Base-by-base conservation (phyloP, 1,140 invertebrate species). In the Tigriopus japonicus region DNA sequence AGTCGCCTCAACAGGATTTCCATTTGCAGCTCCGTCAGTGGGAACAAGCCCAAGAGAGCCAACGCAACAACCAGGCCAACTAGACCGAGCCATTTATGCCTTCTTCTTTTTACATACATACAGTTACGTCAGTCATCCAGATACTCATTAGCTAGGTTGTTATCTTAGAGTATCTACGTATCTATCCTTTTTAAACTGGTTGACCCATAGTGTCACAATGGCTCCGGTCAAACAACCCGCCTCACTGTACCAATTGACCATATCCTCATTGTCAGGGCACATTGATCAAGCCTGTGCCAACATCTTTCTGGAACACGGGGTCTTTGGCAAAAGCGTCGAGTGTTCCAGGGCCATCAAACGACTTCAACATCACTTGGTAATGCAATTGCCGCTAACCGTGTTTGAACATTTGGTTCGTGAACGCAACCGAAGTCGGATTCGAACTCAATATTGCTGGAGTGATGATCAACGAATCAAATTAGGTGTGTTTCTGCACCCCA, bases 381-480 rank as follows among this genome's bases (percentile, higher is more conserved):
- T 17, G 14, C 17, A n/a, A 7, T 40, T 58, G 6, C 55, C 55
- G 15, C n/a, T 40, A 7, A 42, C 55, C 28, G 55, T 58, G 6
- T 58, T 58, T 19, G 55, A 58, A 23, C 21, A 58, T n/a, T 40
- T 58, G 40, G 23, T 15, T 42, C 28, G 42, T 17, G 40, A 35
- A n/a, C 55, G 55, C 35, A 58, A 54, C 28, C 28, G 28, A 9
- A 17, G 15, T 9, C 17, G 23, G 28, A 41, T 14, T 58, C n/a
- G 21, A 28, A 35, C 12, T n/a, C 17, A 58, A 58, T 41, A 58
- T n/a, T 58, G 28, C 14, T 58, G 55, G 55, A 23, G 23, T 9
- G 15, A 41, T 5, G 55, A 58, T 42, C 55, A 28, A 58, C 13
- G 55, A 3, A 58, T 58, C 55, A 58, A 58, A 43, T 23, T 58